Conservation (phyloP, 1,140 invertebrate species). For the Pogonognathellus flavescens region DNA sequence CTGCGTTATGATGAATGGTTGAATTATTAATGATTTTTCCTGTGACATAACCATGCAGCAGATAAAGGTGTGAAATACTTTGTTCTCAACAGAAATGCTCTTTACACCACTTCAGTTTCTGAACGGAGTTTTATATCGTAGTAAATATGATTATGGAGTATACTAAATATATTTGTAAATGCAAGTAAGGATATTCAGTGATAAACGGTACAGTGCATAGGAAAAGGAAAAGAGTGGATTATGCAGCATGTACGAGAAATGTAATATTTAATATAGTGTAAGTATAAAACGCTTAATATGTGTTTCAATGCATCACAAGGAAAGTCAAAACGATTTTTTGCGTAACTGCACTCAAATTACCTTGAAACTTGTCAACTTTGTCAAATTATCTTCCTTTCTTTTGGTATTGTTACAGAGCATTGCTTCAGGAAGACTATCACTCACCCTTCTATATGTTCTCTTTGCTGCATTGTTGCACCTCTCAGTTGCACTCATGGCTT, state of each 20-base stretch:
- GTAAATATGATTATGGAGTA: too few species aligned
- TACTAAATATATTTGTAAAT: too few species aligned
- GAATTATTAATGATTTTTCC: slow-evolving; percentile 54
- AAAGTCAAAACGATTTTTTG: slow-evolving; percentile 23
- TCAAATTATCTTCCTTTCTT: slow-evolving; percentile 54
- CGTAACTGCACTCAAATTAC: slow-evolving; percentile 44
- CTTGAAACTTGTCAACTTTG: slow-evolving; percentile 59
- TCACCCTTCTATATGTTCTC: slow-evolving; percentile 39
- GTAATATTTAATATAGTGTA: too few species aligned
- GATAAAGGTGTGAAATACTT: not conserved
- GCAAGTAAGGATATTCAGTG: too few species aligned
- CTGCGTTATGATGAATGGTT: slow-evolving; percentile 55
- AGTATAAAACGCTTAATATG: too few species aligned
- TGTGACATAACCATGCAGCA: slow-evolving; percentile 5
- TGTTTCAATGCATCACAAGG: too few species aligned
- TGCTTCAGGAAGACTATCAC: slow-evolving; percentile 23
- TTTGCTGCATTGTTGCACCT: slow-evolving; percentile 45
- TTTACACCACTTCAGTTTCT: not conserved
- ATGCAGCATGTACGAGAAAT: too few species aligned
- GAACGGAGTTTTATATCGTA: not conserved
- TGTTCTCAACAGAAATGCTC: slow-evolving; percentile 7
- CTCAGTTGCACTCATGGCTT: slow-evolving; percentile 45
- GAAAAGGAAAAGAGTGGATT: too few species aligned
- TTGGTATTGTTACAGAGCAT: not conserved
- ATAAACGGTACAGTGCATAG: too few species aligned